These are phyloP conservation scores for Vespertilio murinus DNA, from an alignment of 2,797 vertebrate genomes.

Conservation along the genomic window DNA sequence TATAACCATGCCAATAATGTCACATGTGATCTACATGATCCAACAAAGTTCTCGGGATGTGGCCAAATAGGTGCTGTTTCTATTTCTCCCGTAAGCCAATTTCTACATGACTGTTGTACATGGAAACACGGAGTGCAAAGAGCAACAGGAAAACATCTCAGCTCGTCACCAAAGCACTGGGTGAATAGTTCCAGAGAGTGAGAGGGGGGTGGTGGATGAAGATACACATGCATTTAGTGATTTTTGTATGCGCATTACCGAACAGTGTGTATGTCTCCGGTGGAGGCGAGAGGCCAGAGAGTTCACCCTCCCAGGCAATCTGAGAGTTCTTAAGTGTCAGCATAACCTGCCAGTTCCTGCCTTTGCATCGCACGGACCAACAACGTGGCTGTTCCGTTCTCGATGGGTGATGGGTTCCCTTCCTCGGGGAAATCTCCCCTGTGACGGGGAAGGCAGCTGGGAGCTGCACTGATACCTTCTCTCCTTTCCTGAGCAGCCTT, in stretches of 20 bases:
- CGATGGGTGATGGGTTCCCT: background rate
- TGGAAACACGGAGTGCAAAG: background rate
- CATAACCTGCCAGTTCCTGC: background rate
- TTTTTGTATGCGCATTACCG: background rate
- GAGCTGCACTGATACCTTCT: rapidly evolving
- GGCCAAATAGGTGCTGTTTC: background rate
- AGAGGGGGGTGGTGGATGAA: background rate
- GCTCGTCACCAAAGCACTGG: background rate
- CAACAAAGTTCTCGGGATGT: background rate
- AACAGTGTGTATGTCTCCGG: background rate
- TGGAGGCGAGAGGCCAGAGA: background rate
- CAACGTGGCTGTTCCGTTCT: rapidly evolving
- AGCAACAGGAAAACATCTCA: background rate
- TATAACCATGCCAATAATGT: background rate
- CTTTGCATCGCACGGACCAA: background rate
- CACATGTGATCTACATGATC: background rate
- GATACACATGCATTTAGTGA: background rate
- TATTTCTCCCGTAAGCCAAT: background rate
- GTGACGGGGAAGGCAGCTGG: background rate
- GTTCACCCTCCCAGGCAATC: background rate
- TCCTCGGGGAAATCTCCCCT: background rate
- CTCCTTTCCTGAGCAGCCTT: rapidly evolving
- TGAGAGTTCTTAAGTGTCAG: background rate
- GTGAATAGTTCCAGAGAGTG: background rate
- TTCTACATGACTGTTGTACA: background rate